Conservation (phyloP, 2,113 vertebrate species). For the Hemiprocne comata region DNA sequence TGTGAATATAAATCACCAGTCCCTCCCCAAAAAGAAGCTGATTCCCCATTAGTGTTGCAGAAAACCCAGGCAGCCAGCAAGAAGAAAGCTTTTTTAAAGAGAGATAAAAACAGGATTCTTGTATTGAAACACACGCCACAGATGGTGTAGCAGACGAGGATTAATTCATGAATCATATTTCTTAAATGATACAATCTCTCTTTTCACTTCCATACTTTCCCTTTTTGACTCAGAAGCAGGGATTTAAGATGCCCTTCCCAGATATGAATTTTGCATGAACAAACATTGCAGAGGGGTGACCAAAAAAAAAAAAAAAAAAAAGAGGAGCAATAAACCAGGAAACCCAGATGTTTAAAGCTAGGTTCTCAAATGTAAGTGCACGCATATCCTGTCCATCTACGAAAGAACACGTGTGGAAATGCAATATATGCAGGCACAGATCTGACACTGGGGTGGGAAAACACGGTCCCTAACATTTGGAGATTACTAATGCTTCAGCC, state of each 20-base stretch:
- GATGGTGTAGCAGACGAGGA: conserved; percentile 72
- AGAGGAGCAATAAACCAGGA: conserved; percentile 2
- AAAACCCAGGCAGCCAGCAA: conserved; percentile 11
- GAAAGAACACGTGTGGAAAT: not conserved
- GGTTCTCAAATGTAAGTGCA: not conserved
- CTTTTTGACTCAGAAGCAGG: conserved; percentile 60
- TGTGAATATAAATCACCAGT: not conserved
- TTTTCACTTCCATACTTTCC: conserved; percentile 62
- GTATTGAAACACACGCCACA: conserved; percentile 62
- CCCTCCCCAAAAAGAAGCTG: not conserved
- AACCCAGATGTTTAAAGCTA: conserved; percentile 18
- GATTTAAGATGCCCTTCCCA: conserved; percentile 63
- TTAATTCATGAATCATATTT: conserved; percentile 71
- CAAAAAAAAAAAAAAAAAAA: not conserved
- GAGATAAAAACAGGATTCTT: conserved; percentile 45
- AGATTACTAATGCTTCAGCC: conserved; percentile 27
- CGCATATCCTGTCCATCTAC: not conserved
- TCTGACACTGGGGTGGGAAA: not conserved
- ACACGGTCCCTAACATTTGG: not conserved
- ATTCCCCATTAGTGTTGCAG: not conserved
- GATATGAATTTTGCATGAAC: conserved; percentile 62
- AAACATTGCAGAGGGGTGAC: not conserved
- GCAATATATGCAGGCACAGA: not conserved
- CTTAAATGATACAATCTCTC: conserved; percentile 64
- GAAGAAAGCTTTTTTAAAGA: conserved; percentile 52